A percentile compares a stretch with the other conserved stretches of the same genome.
phyloP scores from a whole-genome alignment of 2,797 vertebrate species.

The Rhinichthys osculus region DNA sequence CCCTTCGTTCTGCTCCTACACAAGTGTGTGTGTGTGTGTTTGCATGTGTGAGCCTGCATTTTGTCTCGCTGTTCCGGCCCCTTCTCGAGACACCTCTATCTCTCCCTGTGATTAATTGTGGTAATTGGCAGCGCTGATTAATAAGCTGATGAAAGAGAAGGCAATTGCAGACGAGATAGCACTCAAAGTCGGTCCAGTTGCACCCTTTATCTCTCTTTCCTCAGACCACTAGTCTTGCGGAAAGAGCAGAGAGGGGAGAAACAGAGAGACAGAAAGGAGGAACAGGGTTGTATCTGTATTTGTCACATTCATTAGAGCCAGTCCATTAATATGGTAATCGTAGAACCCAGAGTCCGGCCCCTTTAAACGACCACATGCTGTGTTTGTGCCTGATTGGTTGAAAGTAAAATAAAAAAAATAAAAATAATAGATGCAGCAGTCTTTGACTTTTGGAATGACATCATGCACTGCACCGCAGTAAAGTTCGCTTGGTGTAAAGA shows the following conservation, averaged over 20 bases:
- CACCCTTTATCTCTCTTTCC: conserved; percentile 77
- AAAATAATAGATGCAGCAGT: not conserved
- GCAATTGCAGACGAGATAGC: conserved; percentile 75
- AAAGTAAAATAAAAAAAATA: conserved; percentile 14
- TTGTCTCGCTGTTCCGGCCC: conserved; percentile 60
- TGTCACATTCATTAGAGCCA: conserved; percentile 79
- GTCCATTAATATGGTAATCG: conserved; percentile 81
- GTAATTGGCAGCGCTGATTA: conserved; percentile 83
- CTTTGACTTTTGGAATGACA: conserved; percentile 15
- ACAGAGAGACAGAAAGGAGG: conserved; percentile 10
- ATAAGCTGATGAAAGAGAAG: conserved; percentile 77
- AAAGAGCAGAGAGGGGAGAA: conserved; percentile 63
- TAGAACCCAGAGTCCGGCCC: conserved; percentile 55
- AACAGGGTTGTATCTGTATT: conserved; percentile 68
- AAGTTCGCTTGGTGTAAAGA: not conserved
- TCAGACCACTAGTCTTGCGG: conserved; percentile 70
- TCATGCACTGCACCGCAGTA: conserved; percentile 25
- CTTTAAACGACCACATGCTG: conserved; percentile 57
- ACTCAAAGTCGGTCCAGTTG: conserved; percentile 70
- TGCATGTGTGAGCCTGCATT: conserved; percentile 61
- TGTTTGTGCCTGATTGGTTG: conserved; percentile 44
- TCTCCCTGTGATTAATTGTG: conserved; percentile 80
- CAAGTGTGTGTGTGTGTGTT: conserved; percentile 25
- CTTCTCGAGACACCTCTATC: conserved; percentile 74
- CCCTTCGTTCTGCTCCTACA: not conserved